These are phyloP conservation scores for Gortyna flavago DNA, from an alignment of 2,888 invertebrate species.

Conservation along the genomic window DNA sequence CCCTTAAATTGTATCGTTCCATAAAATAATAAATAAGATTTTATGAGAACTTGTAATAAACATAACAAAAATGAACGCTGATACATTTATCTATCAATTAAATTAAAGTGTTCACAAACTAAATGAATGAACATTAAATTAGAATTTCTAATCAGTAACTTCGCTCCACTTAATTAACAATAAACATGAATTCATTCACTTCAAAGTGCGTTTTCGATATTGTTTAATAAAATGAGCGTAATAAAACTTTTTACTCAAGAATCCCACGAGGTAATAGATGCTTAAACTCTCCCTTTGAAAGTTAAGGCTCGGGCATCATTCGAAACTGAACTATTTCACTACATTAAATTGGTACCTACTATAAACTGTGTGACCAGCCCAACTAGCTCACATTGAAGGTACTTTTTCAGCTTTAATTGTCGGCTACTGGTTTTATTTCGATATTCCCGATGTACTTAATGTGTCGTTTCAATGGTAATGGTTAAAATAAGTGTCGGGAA, in stretches of 20 bases:
- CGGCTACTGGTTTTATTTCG: constrained; percentile 64
- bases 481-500: constrained; percentile 38
- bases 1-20: neutral
- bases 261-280: constrained; percentile 42
- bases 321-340: constrained; percentile 39
- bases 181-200: constrained; percentile 47
- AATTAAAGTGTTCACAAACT: constrained; percentile 22
- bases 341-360: constrained; percentile 52
- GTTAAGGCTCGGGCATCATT: constrained; percentile 27
- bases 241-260: constrained; percentile 54
- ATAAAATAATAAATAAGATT: neutral
- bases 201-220: constrained; percentile 40
- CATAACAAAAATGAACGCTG: neutral
- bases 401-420: constrained; percentile 45
- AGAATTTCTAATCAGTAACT: constrained; percentile 43
- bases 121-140: constrained; percentile 28
- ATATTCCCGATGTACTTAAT: constrained; percentile 39
- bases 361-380: constrained; percentile 43
- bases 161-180: constrained; percentile 43
- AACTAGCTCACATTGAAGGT: constrained; percentile 12
- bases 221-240: constrained; percentile 28
- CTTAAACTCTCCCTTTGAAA: constrained; percentile 20
- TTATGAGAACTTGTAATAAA: neutral
- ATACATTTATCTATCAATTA: constrained; percentile 17
- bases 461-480: constrained; percentile 40